A percentile compares a stretch with the other conserved stretches of the same genome.
Evolutionary conservation across 1,140 invertebrate species (phyloP).

Genomic region (Meloidogyne exigua): DNA sequence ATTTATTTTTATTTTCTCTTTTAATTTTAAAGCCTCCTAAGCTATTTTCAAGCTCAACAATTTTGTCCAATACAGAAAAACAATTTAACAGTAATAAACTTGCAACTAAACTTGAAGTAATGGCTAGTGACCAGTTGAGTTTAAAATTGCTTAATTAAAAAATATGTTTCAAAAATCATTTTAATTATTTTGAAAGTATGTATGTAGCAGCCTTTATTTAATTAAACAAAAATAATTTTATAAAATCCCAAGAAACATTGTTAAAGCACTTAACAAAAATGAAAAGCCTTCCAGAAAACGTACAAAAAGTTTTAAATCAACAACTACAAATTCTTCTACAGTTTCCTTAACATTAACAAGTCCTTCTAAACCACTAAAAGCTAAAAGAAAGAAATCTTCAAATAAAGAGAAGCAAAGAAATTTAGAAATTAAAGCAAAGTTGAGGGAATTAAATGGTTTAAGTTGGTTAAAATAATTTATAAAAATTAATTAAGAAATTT

Average conservation of each 20-base stretch:
- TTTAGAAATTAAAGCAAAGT: constrained; percentile 6
- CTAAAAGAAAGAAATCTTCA: constrained; percentile 16
- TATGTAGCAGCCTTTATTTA: no score
- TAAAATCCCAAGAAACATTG: no score
- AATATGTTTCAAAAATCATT: no score
- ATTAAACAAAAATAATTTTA: no score
- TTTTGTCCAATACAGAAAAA: background rate
- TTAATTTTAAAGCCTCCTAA: background rate
- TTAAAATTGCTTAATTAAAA: no score
- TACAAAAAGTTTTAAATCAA: background rate
- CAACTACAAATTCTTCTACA: no score
- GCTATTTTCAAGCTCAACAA: background rate
- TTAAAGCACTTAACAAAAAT: background rate
- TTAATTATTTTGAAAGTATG: no score
- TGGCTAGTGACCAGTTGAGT: background rate
- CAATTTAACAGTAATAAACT: background rate
- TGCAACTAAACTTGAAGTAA: background rate
- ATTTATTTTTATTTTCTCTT: background rate
- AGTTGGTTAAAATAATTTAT: background rate
- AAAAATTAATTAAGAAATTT: background rate
- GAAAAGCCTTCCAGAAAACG: background rate
- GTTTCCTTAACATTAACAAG: background rate
- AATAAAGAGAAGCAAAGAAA: constrained; percentile 12
- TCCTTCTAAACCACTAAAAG: no score
- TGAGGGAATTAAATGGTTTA: background rate